Evolutionary conservation across 2,888 invertebrate genomes (phyloP).

Genomic region (Lithophane socia): DNA sequence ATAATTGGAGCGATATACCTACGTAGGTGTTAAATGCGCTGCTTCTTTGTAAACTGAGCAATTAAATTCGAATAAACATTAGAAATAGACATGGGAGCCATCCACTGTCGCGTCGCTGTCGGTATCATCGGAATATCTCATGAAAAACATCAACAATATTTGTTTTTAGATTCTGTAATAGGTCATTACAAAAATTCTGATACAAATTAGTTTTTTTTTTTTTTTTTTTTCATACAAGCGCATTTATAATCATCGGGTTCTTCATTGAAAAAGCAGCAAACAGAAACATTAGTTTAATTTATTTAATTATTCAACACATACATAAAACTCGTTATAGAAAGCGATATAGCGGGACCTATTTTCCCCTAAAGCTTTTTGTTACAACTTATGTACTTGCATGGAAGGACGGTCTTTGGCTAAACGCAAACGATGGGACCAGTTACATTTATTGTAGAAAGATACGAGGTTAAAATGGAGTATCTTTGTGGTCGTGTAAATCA

Average conservation of each 20-base stretch:
- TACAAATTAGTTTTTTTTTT: neutral
- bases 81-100: neutral
- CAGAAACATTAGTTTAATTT: conserved; percentile 3
- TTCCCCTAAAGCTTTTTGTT: conserved; percentile 1
- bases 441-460: too few species aligned
- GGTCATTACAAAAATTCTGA: neutral
- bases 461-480: too few species aligned
- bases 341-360: conserved; percentile 13
- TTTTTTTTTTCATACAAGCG: too few species aligned
- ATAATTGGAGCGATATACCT: conserved; percentile 25
- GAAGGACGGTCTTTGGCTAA: neutral
- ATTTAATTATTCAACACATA: conserved; percentile 1
- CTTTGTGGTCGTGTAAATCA: too few species aligned
- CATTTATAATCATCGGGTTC: neutral
- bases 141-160: conserved; percentile 5
- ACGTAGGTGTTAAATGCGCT: conserved; percentile 10
- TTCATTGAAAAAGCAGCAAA: neutral
- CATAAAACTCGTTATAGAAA: neutral
- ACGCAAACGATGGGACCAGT: too few species aligned
- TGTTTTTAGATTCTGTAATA: neutral
- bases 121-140: neutral
- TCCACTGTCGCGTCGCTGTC: neutral
- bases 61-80: neutral
- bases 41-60: conserved; percentile 21
- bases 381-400: neutral